Base-by-base conservation (phyloP, 2,113 vertebrate genomes). In the Scomber colias region DNA sequence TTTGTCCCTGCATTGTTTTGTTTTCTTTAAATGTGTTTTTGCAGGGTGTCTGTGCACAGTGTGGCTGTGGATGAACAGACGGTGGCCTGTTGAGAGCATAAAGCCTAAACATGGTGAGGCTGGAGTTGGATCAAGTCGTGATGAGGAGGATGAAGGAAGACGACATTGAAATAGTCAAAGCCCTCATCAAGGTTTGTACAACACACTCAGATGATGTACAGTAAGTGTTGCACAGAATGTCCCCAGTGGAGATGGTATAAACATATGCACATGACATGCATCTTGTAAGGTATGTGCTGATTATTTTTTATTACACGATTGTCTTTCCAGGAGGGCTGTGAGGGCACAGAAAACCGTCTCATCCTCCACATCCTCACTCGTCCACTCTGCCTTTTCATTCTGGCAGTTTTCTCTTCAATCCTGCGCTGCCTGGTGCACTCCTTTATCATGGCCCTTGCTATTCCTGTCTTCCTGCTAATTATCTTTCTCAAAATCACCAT, bases 301-400 rank as follows among this genome's bases (percentile, higher is more conserved):
- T 51, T 8, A 9, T 21, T 15, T 49, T 40, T 16, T 13, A 11
- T 27, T 27, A 27, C 24, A 27, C 24, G 0, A 27, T 2, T 77
- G 55, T 81, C 21, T 65, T 53, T 82, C 14, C 75, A 97, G 96
- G 96, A 96, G 60, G 96, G 95, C 14, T 95, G 95, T 12, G 95
- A 96, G 87, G 96, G 97, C 73, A 95, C 93, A 0, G 96, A 97
- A 64, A 97, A 97, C 91, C 96, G 96, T 0, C 94, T 97, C 83
- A 95, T 96, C 77, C 94, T 97, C 13, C 95, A 97, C 56, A 92
- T 96, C 19, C 90, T 97, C 71, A 97, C 96, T 0, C 95, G 96
- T 17, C 96, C 96, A 0, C 89, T 96, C 1, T 95, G 95, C 51
- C 93, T 97, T 78, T 8, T 97, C 72, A 82, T 96, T 49, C 85